Conservation (phyloP, 2,113 vertebrate species). For the Coryphaenoides rupestris region DNA sequence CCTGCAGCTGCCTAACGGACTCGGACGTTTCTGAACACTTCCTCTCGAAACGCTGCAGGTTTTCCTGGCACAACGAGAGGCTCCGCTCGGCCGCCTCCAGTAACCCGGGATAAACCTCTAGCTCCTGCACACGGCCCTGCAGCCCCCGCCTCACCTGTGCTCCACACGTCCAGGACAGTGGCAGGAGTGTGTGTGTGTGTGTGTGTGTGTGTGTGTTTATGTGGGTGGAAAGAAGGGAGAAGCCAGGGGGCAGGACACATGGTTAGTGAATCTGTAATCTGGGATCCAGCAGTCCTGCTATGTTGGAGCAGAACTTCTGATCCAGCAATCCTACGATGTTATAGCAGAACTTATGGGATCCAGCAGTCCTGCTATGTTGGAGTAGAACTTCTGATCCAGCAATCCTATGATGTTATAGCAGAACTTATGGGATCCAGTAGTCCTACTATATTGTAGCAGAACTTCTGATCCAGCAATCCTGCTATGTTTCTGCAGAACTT, state of each 20-base stretch:
- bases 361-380: no score
- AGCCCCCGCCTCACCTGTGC: constrained; percentile 75
- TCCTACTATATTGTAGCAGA: no score
- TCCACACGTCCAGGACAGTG: constrained; percentile 21
- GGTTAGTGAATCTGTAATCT: background rate
- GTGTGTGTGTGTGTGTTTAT: no score
- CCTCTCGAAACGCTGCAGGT: constrained; percentile 59
- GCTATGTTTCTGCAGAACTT: no score
- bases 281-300: no score
- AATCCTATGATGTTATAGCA: no score
- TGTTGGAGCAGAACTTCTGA: no score
- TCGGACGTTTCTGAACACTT: constrained; percentile 65
- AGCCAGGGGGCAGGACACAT: background rate
- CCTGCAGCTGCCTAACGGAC: constrained; percentile 73
- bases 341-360: no score
- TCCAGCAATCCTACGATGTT: no score
- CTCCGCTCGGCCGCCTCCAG: constrained; percentile 66
- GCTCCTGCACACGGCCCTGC: constrained; percentile 67
- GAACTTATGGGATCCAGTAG: no score
- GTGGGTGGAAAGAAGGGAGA: background rate
- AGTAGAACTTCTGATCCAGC: no score
- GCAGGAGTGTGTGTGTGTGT: constrained; percentile 4
- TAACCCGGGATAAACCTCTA: constrained; percentile 65
- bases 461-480: no score
- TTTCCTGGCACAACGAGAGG: constrained; percentile 71